Base-by-base conservation (phyloP, 2,797 vertebrate genomes). In the Vespertilio murinus region DNA sequence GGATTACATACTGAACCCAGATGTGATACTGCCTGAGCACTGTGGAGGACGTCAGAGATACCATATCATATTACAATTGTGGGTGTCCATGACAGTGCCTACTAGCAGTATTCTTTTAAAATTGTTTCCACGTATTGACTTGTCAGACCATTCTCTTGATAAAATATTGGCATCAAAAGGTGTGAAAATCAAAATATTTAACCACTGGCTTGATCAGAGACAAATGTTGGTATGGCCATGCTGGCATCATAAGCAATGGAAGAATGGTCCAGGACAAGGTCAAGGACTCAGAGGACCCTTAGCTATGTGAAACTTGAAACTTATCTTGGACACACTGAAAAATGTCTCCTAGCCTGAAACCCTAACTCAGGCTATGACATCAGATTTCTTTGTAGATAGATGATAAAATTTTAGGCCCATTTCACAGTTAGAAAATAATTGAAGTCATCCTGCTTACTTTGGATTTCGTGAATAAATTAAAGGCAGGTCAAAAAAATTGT, bases 381-480 rank as follows among this genome's bases (percentile, higher is more conserved):
- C 38, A 86, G 54, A 82, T 13, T n/a, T 85, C 54, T 93, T 92
- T 92, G 69, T 40, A 61, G 47, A 83, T 20, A 78, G 56, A 35
- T 33, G 28, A 79, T 11, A 67, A 69, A 65, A 94, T 61, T 84
- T 80, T 52, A 49, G 59, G 25, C 16, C 56, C 9, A 75, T 73
- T 90, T 93, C 65, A 80, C 22, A 40, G 45, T 25, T 70, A 65
- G 78, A 80, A 90, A 90, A 82, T 79, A 84, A 71, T 6, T 61
- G 25, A 89, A 87, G 47, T 73, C 74, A 87, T 64, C 13, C 56
- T 91, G 45, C 20, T 71, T 90, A 67, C 6, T 91, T 42, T 33
- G 56, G 33, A 90, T 28, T 87, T 4, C 65, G 61, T 40, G 33
- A 84, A 78, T 82, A 95, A 95, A 33, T 33, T 86, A 89, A 94